Conservation (phyloP, 2,113 vertebrate species). For the Gobius niger region DNA sequence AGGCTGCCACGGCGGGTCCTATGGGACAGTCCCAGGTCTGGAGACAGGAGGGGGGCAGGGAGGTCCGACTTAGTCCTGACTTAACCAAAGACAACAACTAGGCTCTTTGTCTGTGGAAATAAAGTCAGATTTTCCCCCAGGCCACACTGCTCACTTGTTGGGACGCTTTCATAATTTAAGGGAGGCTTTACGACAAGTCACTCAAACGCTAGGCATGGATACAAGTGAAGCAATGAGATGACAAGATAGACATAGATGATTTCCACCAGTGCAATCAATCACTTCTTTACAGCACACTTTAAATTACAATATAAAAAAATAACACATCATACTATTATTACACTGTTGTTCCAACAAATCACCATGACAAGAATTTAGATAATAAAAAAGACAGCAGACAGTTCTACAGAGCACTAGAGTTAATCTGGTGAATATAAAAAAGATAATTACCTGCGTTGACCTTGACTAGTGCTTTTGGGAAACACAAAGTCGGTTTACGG, state of each 20-base stretch:
- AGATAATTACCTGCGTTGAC: neutral
- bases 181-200: too few relatives aligned
- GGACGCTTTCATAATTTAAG: neutral
- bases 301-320: too few relatives aligned
- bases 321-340: too few relatives aligned
- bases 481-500: neutral
- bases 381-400: too few relatives aligned
- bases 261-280: too few relatives aligned
- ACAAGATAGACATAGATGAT: too few relatives aligned
- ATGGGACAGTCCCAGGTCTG: constrained; percentile 47
- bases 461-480: neutral
- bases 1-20: constrained; percentile 56
- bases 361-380: too few relatives aligned
- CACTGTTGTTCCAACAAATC: too few relatives aligned
- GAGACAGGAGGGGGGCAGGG: constrained; percentile 23
- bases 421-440: neutral
- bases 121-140: constrained; percentile 39
- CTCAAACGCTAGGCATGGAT: too few relatives aligned
- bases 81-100: constrained; percentile 50
- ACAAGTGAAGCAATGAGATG: too few relatives aligned
- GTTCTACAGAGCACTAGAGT: too few relatives aligned
- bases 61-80: constrained; percentile 44
- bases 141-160: constrained; percentile 20
- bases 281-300: too few relatives aligned
- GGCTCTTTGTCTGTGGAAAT: constrained; percentile 42